Evolutionary conservation across 2,113 vertebrate genomes (phyloP), one percentile per base, ranked within the genome.

Genomic region (Ursus arctos): DNA sequence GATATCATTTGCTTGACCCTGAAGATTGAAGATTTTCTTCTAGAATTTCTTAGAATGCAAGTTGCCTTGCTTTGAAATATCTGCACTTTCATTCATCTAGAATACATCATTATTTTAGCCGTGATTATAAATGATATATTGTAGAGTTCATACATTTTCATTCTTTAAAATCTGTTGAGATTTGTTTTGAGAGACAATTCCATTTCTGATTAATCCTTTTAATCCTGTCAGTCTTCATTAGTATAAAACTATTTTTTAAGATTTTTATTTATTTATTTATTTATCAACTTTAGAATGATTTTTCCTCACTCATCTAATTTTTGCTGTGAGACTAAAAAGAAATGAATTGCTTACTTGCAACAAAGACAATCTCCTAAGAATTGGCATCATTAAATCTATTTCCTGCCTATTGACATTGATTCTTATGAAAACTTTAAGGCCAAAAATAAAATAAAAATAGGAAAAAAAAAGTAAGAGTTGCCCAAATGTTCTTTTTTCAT

Each of bases 1-100:
- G 15, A 36, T 69, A 65, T 36, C 16, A 80, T 72, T 91, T 80
- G 4, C 7, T 61, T 69, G 71, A 53, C 5, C 53, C 63, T 51
- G 31, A 85, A 57, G 36, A n/a, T 71, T 51, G 31, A 85, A 57
- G 36, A n/a, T 85, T 92, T 96, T 94, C 33, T 71, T 81, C 26
- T 61, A 92, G 65, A 7, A 59, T 92, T 86, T 87, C 13, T 94
- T 77, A 88, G 18, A 79, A 53, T 49, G 3, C 3, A 83, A 24
- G 11, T 51, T 53, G 26, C 7, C 33, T 76, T 92, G 18, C 36
- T 95, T 92, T 71, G 21, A 91, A 88, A 49, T 74, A 90, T 59
- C 28, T 63, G 4, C 13, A 65, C 33, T 84, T 95, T 88, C 53
- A 71, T 80, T 95, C 12, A 76, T 63, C 28, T 31, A 85, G 88